These are phyloP conservation scores for Panonychus citri DNA, from an alignment of 1,140 invertebrate species.

Conservation along the genomic window DNA sequence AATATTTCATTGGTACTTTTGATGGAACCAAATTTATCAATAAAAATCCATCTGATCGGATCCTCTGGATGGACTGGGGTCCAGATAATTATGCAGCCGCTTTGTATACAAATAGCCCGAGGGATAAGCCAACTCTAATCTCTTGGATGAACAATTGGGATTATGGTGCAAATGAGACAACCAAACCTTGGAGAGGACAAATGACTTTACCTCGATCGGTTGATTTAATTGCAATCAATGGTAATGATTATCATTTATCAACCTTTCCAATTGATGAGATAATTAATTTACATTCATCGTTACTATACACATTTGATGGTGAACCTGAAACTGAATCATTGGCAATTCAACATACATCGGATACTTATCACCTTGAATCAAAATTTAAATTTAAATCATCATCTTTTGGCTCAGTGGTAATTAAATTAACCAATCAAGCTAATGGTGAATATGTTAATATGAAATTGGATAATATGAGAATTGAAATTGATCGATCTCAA, in stretches of 20 bases:
- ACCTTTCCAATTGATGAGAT: background rate
- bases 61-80: slow-evolving; percentile 4
- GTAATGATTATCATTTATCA: background rate
- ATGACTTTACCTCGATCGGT: slow-evolving; percentile 2
- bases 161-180: background rate
- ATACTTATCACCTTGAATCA: background rate
- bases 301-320: background rate
- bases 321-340: background rate
- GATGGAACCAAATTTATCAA: slow-evolving; percentile 4
- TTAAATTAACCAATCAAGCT: background rate
- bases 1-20: slow-evolving; percentile 8
- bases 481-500: background rate
- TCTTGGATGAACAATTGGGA: slow-evolving; percentile 6
- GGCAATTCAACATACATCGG: background rate
- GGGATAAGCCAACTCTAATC: background rate
- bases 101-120: background rate
- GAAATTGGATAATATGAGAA: background rate
- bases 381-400: background rate
- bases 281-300: background rate
- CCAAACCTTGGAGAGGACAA: slow-evolving; percentile 5
- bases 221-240: background rate
- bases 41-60: background rate
- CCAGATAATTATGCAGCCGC: slow-evolving; percentile 9
- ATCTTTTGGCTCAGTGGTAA: background rate
- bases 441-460: background rate